These are phyloP conservation scores for Lottia gigantea DNA, from an alignment of 2,888 invertebrate genomes.

Conservation along the genomic window DNA sequence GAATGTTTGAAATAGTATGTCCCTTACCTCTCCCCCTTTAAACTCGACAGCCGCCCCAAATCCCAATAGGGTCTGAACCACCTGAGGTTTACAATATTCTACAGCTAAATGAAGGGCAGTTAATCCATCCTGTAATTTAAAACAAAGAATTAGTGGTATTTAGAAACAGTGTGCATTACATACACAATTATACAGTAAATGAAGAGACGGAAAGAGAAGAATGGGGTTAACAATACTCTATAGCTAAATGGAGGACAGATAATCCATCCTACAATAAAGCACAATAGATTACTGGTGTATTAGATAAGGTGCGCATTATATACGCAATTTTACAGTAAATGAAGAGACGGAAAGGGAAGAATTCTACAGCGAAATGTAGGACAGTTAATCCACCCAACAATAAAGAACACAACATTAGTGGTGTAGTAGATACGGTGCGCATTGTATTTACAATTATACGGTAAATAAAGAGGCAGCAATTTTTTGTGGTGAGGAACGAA, in stretches of 20 bases:
- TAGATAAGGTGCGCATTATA: too few relatives aligned
- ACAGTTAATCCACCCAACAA: too few relatives aligned
- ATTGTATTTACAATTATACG: background rate
- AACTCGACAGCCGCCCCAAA: constrained; percentile 98
- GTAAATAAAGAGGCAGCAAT: too few relatives aligned
- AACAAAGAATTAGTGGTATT: background rate
- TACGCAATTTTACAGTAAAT: too few relatives aligned
- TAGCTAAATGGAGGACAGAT: too few relatives aligned
- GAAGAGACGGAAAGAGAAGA: too few relatives aligned
- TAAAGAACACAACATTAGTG: too few relatives aligned
- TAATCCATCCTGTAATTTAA: constrained; percentile 85
- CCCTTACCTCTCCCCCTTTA: constrained; percentile 73
- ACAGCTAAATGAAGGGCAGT: constrained; percentile 98
- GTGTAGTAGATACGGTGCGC: background rate
- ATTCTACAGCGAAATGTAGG: constrained; percentile 80
- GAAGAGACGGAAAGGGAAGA: too few relatives aligned
- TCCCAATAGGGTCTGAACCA: constrained; percentile 94
- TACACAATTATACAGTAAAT: background rate
- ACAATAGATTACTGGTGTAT: too few relatives aligned
- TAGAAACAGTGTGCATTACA: background rate
- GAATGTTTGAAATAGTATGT: background rate
- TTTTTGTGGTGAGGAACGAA: background rate
- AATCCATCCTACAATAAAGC: too few relatives aligned
- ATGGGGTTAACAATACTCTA: too few relatives aligned
- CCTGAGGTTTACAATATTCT: constrained; percentile 77